Conservation (phyloP, 2,888 invertebrate genomes). For the Tetanocera ferruginea region DNA sequence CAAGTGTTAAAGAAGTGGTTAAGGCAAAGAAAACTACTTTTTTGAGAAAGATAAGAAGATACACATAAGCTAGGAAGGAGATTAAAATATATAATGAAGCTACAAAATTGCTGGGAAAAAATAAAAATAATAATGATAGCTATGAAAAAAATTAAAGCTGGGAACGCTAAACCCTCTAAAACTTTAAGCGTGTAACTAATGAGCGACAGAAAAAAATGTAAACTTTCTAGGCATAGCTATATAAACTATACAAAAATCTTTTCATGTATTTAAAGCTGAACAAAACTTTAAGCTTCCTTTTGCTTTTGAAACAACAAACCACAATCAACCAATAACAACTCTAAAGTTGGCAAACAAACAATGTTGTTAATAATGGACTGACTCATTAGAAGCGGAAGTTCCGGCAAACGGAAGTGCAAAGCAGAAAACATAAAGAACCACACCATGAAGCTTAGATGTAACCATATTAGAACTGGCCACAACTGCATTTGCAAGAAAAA, state of each 20-base stretch:
- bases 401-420: conserved; percentile 35
- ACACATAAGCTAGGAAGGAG: no score
- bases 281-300: background rate
- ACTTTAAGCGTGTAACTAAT: background rate
- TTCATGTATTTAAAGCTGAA: no score
- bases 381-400: conserved; percentile 48
- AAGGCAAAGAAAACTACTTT: no score
- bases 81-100: no score
- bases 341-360: conserved; percentile 8
- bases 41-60: no score
- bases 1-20: background rate
- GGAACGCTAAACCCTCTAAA: background rate
- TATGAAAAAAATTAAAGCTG: background rate
- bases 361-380: conserved; percentile 36
- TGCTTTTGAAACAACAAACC: background rate
- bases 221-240: background rate
- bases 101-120: background rate
- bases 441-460: background rate
- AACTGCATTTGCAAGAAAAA: background rate
- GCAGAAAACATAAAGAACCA: background rate
- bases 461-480: background rate
- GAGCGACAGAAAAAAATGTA: background rate
- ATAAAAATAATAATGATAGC: background rate
- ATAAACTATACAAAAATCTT: no score
- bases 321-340: background rate